Evolutionary conservation across 2,113 vertebrate genomes (phyloP).

Genomic region (Cyphomyrus discorhynchus): DNA sequence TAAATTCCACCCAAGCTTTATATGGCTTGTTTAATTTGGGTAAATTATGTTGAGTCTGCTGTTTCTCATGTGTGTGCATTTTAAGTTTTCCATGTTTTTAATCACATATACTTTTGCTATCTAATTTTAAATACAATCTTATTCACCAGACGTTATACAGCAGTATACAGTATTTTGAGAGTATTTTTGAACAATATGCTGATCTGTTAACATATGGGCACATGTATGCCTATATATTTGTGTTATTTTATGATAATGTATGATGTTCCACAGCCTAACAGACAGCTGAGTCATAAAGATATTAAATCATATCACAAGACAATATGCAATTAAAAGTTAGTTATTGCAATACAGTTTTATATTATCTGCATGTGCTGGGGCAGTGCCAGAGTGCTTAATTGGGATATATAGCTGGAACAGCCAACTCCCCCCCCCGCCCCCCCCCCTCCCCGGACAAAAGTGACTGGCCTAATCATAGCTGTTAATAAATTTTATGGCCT

Average conservation of each 20-base stretch:
- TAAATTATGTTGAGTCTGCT: not conserved
- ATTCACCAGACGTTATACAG: not conserved
- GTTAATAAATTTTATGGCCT: not conserved
- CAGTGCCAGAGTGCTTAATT: not conserved
- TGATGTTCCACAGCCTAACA: not conserved
- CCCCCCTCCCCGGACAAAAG: not conserved
- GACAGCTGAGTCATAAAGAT: not conserved
- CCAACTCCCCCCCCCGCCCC: not conserved
- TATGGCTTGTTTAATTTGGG: not conserved
- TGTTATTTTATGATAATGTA: not conserved
- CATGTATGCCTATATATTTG: not conserved
- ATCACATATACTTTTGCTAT: not conserved
- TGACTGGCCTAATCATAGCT: not conserved
- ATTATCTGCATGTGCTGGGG: not conserved
- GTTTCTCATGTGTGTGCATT: not conserved
- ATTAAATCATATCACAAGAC: not conserved
- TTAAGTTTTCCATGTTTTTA: not conserved
- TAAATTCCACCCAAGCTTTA: not conserved
- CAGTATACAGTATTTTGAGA: not conserved
- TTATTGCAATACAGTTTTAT: not conserved
- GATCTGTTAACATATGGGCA: not conserved
- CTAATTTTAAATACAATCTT: not conserved
- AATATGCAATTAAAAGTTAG: not conserved
- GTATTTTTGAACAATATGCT: not conserved
- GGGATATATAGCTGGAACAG: not conserved